Percentiles rank a stretch among this genome's conserved stretches.
Conservation (phyloP, 2,113 vertebrate species). For the Saccopteryx leptura region DNA sequence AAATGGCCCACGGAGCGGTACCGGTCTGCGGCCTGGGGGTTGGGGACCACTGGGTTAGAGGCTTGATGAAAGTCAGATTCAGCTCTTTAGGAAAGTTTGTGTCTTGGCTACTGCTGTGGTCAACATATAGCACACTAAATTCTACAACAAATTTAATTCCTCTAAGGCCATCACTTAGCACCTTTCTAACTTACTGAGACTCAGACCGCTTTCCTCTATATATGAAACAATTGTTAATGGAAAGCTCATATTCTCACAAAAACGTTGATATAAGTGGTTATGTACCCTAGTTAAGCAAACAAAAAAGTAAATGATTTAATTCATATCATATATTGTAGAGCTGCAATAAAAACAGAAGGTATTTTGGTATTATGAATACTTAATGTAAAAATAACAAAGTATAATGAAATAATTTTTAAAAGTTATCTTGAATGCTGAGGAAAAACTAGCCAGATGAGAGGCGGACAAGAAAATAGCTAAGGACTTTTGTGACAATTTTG, state of each 20-base stretch:
- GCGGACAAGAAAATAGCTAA: background rate
- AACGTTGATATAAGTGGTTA: background rate
- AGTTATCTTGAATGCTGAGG: background rate
- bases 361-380: background rate
- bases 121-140: background rate
- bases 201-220: background rate
- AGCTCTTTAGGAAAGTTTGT: background rate
- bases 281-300: background rate
- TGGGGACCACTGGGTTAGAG: too few relatives aligned
- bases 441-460: background rate
- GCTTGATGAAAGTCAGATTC: too few relatives aligned
- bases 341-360: background rate
- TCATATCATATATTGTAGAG: background rate
- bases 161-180: background rate
- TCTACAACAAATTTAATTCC: background rate
- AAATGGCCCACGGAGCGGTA: too few relatives aligned
- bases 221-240: background rate
- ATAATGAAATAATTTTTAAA: background rate
- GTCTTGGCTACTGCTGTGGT: background rate
- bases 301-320: background rate
- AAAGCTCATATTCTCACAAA: background rate
- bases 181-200: background rate
- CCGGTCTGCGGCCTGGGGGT: too few relatives aligned
- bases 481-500: background rate
- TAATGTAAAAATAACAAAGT: background rate